phyloP scores from a whole-genome alignment of 2,888 invertebrate species.

The Drosophila birchii region DNA sequence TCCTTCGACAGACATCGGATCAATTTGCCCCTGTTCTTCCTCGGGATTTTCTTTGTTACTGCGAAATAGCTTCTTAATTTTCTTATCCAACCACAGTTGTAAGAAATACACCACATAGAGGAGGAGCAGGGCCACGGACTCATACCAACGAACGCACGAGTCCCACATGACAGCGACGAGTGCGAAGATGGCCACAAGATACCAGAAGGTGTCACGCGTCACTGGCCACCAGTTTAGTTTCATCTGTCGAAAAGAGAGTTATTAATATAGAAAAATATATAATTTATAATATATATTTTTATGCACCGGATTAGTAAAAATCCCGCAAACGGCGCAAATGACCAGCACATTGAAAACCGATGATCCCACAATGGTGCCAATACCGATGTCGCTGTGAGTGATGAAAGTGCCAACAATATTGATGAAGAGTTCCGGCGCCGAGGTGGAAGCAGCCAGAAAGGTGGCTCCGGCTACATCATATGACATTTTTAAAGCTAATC shows the following conservation, averaged over 20 bases:
- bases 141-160: slow-evolving; percentile 6
- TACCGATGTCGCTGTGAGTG: slow-evolving; percentile 91
- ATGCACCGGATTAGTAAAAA: slow-evolving; percentile 88
- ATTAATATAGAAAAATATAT: background rate
- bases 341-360: slow-evolving; percentile 93
- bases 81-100: slow-evolving; percentile 40
- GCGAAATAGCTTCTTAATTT: slow-evolving; percentile 10
- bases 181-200: slow-evolving; percentile 30
- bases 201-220: slow-evolving; percentile 57
- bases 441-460: slow-evolving; percentile 96
- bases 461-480: slow-evolving; percentile 96
- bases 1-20: slow-evolving; percentile 90
- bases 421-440: slow-evolving; percentile 94
- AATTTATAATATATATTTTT: too few relatives aligned
- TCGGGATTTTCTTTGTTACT: slow-evolving; percentile 44
- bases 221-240: slow-evolving; percentile 68
- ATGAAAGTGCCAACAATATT: slow-evolving; percentile 93
- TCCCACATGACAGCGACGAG: slow-evolving; percentile 42
- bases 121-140: slow-evolving; percentile 15
- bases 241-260: background rate
- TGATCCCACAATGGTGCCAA: slow-evolving; percentile 93
- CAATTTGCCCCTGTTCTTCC: slow-evolving; percentile 85
- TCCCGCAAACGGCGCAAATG: slow-evolving; percentile 91
- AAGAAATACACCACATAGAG: slow-evolving; percentile 42
- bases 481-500: slow-evolving; percentile 89